Evolutionary conservation across 2,113 vertebrate genomes (phyloP).

Genomic region (Sciurus niger): DNA sequence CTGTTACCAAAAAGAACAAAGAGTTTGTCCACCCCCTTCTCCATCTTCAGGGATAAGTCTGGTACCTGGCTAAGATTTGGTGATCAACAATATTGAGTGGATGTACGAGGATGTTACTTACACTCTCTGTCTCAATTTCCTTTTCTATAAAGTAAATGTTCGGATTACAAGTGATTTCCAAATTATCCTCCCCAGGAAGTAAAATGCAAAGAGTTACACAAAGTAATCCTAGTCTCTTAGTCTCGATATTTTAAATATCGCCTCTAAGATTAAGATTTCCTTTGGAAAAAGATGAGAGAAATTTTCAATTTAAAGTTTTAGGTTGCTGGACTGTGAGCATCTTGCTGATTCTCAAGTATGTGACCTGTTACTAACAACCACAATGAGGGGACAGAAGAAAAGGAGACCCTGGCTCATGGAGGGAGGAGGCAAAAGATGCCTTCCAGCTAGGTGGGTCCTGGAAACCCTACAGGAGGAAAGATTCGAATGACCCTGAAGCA

Average conservation of each 20-base stretch:
- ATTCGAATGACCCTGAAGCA: too few relatives aligned
- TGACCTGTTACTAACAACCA: background rate
- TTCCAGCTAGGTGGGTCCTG: background rate
- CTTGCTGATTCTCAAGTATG: background rate
- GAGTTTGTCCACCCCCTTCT: background rate
- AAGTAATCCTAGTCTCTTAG: background rate
- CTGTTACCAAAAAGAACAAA: too few relatives aligned
- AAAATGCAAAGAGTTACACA: background rate
- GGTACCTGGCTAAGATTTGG: too few relatives aligned
- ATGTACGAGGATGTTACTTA: too few relatives aligned
- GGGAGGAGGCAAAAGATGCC: background rate
- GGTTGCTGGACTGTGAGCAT: background rate
- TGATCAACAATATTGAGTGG: too few relatives aligned
- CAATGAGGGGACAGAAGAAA: background rate
- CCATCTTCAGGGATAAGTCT: too few relatives aligned
- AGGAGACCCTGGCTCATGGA: background rate
- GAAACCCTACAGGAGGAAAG: background rate
- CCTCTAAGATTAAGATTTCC: background rate
- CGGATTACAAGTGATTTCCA: background rate
- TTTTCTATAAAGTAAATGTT: background rate
- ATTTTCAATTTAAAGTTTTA: conserved; percentile 36
- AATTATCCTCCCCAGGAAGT: background rate
- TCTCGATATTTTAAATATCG: background rate
- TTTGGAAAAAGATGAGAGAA: background rate
- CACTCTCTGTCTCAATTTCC: background rate